A percentile compares a stretch with the other conserved stretches of the same genome.
These are phyloP conservation scores for Actinernus sp. DNA, from an alignment of 92 coral and sea anemone species.

Conservation along the genomic window DNA sequence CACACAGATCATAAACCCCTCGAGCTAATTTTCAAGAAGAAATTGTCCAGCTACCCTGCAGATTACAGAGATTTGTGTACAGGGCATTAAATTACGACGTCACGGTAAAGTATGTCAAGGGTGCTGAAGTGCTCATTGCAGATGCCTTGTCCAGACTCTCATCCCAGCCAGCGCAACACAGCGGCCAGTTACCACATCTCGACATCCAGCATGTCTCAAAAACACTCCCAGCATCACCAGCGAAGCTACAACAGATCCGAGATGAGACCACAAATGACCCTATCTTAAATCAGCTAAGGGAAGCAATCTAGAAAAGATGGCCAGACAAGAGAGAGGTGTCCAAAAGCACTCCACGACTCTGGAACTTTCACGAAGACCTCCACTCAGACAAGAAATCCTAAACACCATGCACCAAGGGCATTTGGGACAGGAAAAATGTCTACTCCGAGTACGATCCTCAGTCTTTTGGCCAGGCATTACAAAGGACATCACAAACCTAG, in stretches of 20 bases:
- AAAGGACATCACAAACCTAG: conserved; percentile 31
- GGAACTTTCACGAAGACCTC: too few species aligned
- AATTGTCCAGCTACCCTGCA: conserved; percentile 20
- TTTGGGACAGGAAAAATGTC: conserved; percentile 25
- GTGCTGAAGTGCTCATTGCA: conserved; percentile 39
- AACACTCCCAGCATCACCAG: background rate
- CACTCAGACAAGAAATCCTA: conserved; percentile 2
- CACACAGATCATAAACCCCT: conserved; percentile 18
- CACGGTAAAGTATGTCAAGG: conserved; percentile 52
- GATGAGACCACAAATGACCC: conserved; percentile 53
- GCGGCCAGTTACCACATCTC: conserved; percentile 1
- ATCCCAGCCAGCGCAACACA: background rate
- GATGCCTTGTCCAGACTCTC: conserved; percentile 5
- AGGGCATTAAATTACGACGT: conserved; percentile 14
- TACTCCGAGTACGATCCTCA: background rate
- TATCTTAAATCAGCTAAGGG: conserved; percentile 20
- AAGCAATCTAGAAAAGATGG: conserved; percentile 43
- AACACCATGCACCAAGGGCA: conserved; percentile 40
- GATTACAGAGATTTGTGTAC: conserved; percentile 30
- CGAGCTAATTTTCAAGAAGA: conserved; percentile 14
- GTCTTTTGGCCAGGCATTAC: conserved; percentile 59
- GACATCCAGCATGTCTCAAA: background rate
- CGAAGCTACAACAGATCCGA: conserved; percentile 6
- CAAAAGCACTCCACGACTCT: conserved; percentile 15
- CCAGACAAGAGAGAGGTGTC: conserved; percentile 47